Base-by-base conservation (phyloP, 2,888 invertebrate genomes). In the Cynaeus angustus region DNA sequence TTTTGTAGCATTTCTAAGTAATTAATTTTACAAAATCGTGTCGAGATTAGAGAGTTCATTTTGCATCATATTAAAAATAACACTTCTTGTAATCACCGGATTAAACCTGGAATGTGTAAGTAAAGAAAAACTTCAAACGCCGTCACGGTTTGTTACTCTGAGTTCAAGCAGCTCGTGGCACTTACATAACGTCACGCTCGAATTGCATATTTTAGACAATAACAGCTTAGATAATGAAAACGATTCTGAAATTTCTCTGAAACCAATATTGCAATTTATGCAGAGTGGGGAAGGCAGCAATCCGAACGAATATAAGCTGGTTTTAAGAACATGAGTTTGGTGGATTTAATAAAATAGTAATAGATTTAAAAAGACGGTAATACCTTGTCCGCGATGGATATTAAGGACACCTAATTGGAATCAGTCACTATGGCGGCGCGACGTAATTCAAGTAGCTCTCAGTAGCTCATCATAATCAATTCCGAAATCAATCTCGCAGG, bases 401-500 rank as follows among this genome's bases (percentile, higher is more conserved):
- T 70, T 70, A 72, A 72, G 76, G 78, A 76, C 78, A 78, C 68
- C 74, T 78, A 78, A 78, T 79, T 76, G 74, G 67, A 74, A 74
- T 72, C 58, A 68, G 62, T 66, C 74, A 68, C 71, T 71, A 74
- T 74, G 76, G 55, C 72, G 73, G 73, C 45, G 67, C 58, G 68
- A 68, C 64, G 68, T 70, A 74, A 74, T 72, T 74, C 66, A 71
- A 72, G 74, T 68, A 68, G 69, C 72, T 77, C 72, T 53, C 56
- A 69, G 70, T 61, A 55, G 71, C 62, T 72, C 75, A 68, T 72
- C 72, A 74, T 81, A 81, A 81, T 81, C 80, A 74, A 76, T 77
- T 81, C 80, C 77, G 77, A 75, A 78, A 80, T 80, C 81, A 81
- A 81, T 81, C 79, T 80, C 79, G 21, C 21, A 74, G 68, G 73